phyloP scores from a whole-genome alignment of 2,113 vertebrate genomes.

The Eulemur rufifrons region DNA sequence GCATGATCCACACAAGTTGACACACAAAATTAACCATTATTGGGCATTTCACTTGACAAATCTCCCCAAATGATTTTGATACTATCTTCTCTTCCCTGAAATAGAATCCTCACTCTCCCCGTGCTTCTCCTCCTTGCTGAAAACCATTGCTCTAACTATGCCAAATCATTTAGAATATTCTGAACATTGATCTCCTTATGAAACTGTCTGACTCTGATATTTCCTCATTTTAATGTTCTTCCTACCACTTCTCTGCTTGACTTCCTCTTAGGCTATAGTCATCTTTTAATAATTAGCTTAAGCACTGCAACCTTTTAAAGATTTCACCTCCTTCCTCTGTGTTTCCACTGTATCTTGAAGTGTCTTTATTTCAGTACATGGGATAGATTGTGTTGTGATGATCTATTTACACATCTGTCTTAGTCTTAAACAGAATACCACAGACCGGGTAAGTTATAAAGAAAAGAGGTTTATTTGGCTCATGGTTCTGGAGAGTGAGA shows the following conservation, averaged over 20 bases:
- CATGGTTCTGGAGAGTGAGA: neutral
- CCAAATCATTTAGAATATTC: neutral
- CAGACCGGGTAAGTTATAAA: neutral
- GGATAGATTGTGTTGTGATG: neutral
- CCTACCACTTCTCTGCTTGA: neutral
- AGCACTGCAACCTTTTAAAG: neutral
- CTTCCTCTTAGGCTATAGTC: neutral
- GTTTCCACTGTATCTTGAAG: neutral
- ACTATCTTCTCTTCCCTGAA: neutral
- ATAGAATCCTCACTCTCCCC: neutral
- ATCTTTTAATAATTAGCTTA: slow-evolving; percentile 24
- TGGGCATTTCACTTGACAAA: neutral
- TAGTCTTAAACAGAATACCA: neutral
- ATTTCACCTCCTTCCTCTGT: neutral
- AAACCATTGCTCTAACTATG: neutral
- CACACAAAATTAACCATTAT: neutral
- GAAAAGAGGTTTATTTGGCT: neutral
- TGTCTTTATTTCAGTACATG: neutral
- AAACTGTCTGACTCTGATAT: neutral
- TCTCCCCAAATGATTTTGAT: neutral
- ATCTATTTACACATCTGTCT: neutral
- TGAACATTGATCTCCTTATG: neutral
- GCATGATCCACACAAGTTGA: neutral
- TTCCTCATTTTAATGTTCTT: neutral
- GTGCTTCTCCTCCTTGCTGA: neutral